A percentile compares a stretch with the other conserved stretches of the same genome.
phyloP scores from a whole-genome alignment of 2,888 invertebrate genomes.

The Pterostichus niger region DNA sequence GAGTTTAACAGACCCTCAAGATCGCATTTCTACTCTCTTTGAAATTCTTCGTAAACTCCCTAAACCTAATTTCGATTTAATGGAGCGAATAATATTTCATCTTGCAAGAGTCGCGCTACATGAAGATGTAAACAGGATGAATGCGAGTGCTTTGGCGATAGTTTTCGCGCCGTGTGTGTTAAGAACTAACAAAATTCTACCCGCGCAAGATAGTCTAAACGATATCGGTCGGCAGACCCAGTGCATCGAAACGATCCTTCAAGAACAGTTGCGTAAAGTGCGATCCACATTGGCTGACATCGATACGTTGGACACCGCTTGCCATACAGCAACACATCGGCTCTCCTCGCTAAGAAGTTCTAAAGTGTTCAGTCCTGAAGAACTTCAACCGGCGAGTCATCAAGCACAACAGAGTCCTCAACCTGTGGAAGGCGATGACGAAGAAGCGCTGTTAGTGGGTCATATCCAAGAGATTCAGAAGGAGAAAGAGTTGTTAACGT shows the following conservation, averaged over 20 bases:
- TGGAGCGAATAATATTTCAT: constrained; percentile 96
- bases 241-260: constrained; percentile 94
- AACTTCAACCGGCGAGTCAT: constrained; percentile 76
- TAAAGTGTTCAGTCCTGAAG: constrained; percentile 84
- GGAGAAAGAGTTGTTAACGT: constrained; percentile 89
- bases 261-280: constrained; percentile 92
- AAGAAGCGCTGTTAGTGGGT: constrained; percentile 87
- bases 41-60: constrained; percentile 94
- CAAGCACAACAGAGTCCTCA: constrained; percentile 72
- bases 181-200: constrained; percentile 90
- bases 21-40: constrained; percentile 91
- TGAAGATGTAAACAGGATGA: constrained; percentile 95
- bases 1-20: constrained; percentile 89
- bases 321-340: constrained; percentile 90
- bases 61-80: constrained; percentile 91
- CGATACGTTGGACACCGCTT: constrained; percentile 92
- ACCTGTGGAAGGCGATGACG: constrained; percentile 80
- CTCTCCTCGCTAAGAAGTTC: constrained; percentile 88
- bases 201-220: constrained; percentile 94
- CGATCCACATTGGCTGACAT: constrained; percentile 92
- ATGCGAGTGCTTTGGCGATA: constrained; percentile 93
- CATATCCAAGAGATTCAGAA: constrained; percentile 90
- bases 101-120: constrained; percentile 92
- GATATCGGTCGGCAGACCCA: constrained; percentile 94
- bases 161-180: constrained; percentile 97